A percentile compares a stretch with the other conserved stretches of the same genome.
Evolutionary conservation across 2,888 invertebrate species (phyloP).

Genomic region (Pedicia rivosa): DNA sequence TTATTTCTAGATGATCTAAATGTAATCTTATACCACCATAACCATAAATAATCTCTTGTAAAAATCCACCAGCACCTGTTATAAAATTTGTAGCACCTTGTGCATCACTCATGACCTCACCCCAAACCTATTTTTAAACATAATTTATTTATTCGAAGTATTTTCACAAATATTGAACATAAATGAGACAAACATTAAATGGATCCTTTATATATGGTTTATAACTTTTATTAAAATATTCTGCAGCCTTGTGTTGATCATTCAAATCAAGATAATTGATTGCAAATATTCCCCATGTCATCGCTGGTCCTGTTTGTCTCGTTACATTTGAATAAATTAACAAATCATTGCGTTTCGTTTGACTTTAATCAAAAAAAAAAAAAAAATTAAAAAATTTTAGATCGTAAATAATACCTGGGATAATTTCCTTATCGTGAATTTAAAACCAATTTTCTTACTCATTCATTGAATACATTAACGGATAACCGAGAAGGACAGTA

Average conservation of each 20-base stretch:
- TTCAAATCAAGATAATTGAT: conserved; percentile 35
- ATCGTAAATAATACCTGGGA: neutral
- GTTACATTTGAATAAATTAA: conserved; percentile 39
- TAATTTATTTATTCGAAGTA: neutral
- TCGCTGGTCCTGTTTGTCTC: conserved; percentile 37
- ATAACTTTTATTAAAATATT: conserved; percentile 36
- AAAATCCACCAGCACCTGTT: conserved; percentile 44
- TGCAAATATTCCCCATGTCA: conserved; percentile 48
- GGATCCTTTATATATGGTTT: conserved; percentile 38
- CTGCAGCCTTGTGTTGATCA: conserved; percentile 29
- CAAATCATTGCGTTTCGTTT: conserved; percentile 36
- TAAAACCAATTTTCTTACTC: conserved; percentile 20
- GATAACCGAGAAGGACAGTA: conserved; percentile 38
- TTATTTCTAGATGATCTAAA: conserved; percentile 32
- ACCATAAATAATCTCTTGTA: conserved; percentile 39
- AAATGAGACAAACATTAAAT: conserved; percentile 38
- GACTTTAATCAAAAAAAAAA: conserved; percentile 20
- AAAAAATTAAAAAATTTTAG: neutral
- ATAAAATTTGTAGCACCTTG: conserved; percentile 41
- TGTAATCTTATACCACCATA: conserved; percentile 38
- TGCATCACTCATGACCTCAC: conserved; percentile 35
- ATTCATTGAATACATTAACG: conserved; percentile 37
- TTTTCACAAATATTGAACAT: neutral
- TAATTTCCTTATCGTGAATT: neutral
- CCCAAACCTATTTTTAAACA: too few species aligned